A percentile compares a stretch with the other conserved stretches of the same genome.
Conservation (phyloP, 30 jellyfish, hydroid and myxozoan species). For the Cassiopea andromeda region DNA sequence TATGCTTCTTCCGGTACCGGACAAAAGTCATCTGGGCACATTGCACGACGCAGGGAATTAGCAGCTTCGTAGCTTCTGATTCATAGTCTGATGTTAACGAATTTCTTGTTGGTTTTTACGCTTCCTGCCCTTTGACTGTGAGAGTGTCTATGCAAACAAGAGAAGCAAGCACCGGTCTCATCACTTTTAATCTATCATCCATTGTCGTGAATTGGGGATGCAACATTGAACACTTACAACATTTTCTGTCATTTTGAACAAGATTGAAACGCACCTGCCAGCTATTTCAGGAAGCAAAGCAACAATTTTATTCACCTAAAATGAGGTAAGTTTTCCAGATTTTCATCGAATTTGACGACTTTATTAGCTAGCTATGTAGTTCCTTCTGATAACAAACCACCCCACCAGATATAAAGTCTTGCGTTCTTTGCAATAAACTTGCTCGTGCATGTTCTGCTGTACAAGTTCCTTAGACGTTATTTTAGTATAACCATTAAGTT, state of each 20-base stretch:
- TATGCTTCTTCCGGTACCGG: not conserved
- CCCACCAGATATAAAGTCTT: no score
- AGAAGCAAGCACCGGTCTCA: constrained; percentile 6
- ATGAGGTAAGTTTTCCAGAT: no score
- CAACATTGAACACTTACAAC: not conserved
- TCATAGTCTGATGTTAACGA: constrained; percentile 31
- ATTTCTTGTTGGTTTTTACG: constrained; percentile 24
- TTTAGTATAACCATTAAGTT: no score
- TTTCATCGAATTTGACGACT: no score
- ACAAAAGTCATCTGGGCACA: not conserved
- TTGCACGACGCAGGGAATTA: constrained; percentile 13
- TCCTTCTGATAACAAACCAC: no score
- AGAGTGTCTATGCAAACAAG: constrained; percentile 43
- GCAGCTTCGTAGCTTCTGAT: not conserved
- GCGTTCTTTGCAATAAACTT: no score
- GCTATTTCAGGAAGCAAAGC: no score
- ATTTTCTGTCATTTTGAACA: not conserved
- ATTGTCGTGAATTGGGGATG: constrained; percentile 13
- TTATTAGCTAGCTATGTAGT: no score
- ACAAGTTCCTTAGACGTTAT: no score
- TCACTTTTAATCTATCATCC: constrained; percentile 2
- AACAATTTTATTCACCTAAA: no score
- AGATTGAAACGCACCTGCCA: not conserved
- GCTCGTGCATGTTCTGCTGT: no score
- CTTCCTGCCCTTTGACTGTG: constrained; percentile 44